These are phyloP conservation scores for Novumbra hubbsi DNA, from an alignment of 2,797 vertebrate genomes.

Conservation along the genomic window DNA sequence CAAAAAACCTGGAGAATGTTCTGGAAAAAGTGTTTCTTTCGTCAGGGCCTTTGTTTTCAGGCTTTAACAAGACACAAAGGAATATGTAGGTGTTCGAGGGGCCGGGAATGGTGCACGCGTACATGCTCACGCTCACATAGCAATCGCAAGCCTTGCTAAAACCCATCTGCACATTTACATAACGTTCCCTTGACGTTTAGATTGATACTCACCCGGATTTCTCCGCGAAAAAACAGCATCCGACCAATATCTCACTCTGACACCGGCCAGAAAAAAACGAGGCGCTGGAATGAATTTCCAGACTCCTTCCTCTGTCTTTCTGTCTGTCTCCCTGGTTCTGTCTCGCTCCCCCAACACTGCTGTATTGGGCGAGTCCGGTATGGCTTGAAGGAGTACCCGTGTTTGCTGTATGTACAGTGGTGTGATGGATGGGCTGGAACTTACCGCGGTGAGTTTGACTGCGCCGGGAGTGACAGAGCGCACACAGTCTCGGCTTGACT, in stretches of 20 bases:
- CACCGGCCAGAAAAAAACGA: background rate
- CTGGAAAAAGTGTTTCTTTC: slow-evolving; percentile 1
- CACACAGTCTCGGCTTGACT: background rate
- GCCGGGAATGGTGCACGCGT: background rate
- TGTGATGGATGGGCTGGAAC: background rate
- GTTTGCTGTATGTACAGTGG: background rate
- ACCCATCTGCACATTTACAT: background rate
- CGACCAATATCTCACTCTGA: background rate
- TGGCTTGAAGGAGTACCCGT: background rate
- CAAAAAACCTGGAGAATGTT: background rate
- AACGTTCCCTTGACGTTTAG: background rate
- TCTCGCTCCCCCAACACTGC: background rate
- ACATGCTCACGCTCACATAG: background rate
- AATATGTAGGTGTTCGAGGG: background rate
- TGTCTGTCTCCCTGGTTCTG: too few species aligned
- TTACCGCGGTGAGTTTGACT: background rate
- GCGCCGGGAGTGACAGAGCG: background rate
- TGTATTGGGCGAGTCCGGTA: background rate
- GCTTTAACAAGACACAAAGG: slow-evolving; percentile 10
- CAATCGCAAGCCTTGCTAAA: background rate
- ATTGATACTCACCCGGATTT: background rate
- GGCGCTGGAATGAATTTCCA: background rate
- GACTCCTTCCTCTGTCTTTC: background rate
- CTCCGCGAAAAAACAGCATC: background rate
- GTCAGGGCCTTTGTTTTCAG: background rate